Conservation (phyloP, 2,888 invertebrate species). For the Suillia variegata region DNA sequence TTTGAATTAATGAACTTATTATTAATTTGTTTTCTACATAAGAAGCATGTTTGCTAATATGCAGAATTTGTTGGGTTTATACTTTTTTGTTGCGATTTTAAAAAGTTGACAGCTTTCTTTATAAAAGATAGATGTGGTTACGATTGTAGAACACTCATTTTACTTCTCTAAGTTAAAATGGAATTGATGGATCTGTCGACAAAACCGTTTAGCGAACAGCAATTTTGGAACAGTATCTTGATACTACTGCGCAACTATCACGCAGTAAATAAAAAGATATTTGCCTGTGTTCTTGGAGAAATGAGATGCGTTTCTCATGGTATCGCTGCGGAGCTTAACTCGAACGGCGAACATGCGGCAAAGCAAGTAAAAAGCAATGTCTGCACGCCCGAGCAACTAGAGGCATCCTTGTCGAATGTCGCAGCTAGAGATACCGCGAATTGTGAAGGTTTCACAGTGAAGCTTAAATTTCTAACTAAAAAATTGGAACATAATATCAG, state of each 20-base stretch:
- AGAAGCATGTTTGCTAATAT: too few relatives aligned
- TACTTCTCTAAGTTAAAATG: too few relatives aligned
- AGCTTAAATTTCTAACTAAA: constrained; percentile 46
- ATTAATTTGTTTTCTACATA: too few relatives aligned
- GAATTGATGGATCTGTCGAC: too few relatives aligned
- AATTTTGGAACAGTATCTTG: constrained; percentile 70
- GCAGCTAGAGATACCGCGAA: constrained; percentile 10
- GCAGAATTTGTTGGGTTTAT: too few relatives aligned
- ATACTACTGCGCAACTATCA: constrained; percentile 73
- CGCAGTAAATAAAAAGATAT: constrained; percentile 73
- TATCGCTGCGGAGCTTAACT: too few relatives aligned
- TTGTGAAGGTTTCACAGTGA: constrained; percentile 39
- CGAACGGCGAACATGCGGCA: background rate
- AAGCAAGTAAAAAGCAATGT: background rate
- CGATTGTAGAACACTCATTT: background rate
- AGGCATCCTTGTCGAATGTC: constrained; percentile 12
- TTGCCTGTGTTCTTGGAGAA: constrained; percentile 59
- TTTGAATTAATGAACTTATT: too few relatives aligned
- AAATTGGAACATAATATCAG: constrained; percentile 34
- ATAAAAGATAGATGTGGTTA: too few relatives aligned
- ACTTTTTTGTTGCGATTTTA: too few relatives aligned
- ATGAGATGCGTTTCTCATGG: constrained; percentile 40
- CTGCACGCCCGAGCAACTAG: background rate
- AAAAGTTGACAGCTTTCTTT: too few relatives aligned
- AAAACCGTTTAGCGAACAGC: constrained; percentile 22